Percentiles rank a stretch among this genome's conserved stretches.
phyloP scores from a whole-genome alignment of 1,140 invertebrate genomes.

The Plectrocnemia conspersa region DNA sequence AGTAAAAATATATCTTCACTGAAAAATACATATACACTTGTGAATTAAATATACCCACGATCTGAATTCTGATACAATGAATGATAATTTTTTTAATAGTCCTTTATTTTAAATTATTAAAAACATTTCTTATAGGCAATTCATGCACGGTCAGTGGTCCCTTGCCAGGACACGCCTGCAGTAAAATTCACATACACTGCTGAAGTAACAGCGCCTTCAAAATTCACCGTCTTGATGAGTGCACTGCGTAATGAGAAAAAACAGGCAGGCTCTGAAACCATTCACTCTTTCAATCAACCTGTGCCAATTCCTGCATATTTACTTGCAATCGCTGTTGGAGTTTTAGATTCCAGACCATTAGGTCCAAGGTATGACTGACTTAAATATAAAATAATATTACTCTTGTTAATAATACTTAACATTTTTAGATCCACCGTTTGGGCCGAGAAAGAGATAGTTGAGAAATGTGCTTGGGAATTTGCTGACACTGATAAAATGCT shows the following conservation, averaged over 20 bases:
- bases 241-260: slow-evolving; percentile 60
- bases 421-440: slow-evolving; percentile 68
- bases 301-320: slow-evolving; percentile 72
- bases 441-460: slow-evolving; percentile 83
- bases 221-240: slow-evolving; percentile 85
- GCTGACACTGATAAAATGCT: slow-evolving; percentile 81
- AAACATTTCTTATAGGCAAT: slow-evolving; percentile 70
- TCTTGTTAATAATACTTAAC: slow-evolving; percentile 2
- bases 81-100: neutral
- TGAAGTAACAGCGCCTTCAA: slow-evolving; percentile 68
- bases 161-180: slow-evolving; percentile 92
- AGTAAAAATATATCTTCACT: neutral
- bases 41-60: neutral
- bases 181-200: slow-evolving; percentile 86
- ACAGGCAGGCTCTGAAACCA: slow-evolving; percentile 39
- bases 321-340: slow-evolving; percentile 84
- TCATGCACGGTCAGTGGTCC: slow-evolving; percentile 80
- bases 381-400: neutral
- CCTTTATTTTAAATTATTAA: slow-evolving; percentile 6
- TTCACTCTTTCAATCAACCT: slow-evolving; percentile 68
- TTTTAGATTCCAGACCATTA: slow-evolving; percentile 68
- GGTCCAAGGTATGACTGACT: slow-evolving; percentile 57
- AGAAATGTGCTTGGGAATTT: slow-evolving; percentile 83
- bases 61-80: neutral
- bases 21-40: neutral